Conservation (phyloP, 2,113 vertebrate genomes). For the Phylloscopus trochilus region DNA sequence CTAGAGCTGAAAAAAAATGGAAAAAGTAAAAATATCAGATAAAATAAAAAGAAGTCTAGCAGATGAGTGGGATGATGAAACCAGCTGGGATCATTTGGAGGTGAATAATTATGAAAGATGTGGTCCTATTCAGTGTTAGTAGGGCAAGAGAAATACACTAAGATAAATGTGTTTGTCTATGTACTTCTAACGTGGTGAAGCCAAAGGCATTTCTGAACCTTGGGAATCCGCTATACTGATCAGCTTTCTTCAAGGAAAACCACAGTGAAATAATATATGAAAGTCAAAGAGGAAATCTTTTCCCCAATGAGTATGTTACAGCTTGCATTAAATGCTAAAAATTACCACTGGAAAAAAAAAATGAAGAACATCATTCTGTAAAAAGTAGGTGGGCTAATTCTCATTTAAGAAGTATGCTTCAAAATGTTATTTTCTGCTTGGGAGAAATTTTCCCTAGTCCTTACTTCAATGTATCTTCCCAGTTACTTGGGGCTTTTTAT, state of each 20-base stretch:
- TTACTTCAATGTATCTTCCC: not conserved
- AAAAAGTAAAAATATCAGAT: not conserved
- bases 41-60: not conserved
- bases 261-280: not conserved
- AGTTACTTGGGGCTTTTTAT: not conserved
- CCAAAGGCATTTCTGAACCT: not conserved
- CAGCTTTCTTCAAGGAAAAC: not conserved
- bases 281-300: not conserved
- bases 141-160: not conserved
- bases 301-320: not conserved
- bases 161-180: not conserved
- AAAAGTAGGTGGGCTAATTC: not conserved
- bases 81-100: not conserved
- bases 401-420: not conserved
- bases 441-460: not conserved
- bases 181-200: not conserved
- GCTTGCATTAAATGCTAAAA: not conserved
- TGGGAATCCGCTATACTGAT: not conserved
- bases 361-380: not conserved
- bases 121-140: not conserved
- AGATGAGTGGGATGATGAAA: not conserved
- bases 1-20: not conserved
- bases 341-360: not conserved
- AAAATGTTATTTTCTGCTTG: not conserved
- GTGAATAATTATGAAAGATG: not conserved